A percentile compares a stretch with the other conserved stretches of the same genome.
Conservation (phyloP, 2,888 invertebrate species). For the Zaprionus lineosus region DNA sequence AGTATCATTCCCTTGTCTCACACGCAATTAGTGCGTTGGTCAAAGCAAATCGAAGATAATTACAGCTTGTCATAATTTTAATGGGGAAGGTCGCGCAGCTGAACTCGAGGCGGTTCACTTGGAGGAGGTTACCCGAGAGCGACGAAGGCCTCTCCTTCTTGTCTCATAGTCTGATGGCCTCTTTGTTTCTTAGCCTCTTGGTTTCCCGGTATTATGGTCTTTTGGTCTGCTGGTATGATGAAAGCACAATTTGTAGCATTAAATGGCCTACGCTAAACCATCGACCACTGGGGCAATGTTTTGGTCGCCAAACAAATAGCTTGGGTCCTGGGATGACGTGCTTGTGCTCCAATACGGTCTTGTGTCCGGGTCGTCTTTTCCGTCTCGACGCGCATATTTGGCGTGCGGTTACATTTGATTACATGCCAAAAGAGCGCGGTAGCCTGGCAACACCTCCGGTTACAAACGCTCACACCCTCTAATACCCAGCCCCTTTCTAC, state of each 20-base stretch:
- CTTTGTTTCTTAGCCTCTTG: not conserved
- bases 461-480: conserved; percentile 22
- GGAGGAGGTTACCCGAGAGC: conserved; percentile 10
- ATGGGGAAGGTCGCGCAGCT: conserved; percentile 71
- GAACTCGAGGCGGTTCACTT: conserved; percentile 40
- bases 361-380: conserved; percentile 1
- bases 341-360: not conserved
- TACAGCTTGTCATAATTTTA: conserved; percentile 79
- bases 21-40: conserved; percentile 75
- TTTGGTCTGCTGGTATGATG: not conserved
- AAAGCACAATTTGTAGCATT: conserved; percentile 58
- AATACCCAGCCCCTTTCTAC: too few species aligned
- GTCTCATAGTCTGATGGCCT: not conserved
- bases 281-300: conserved; percentile 26
- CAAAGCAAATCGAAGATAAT: conserved; percentile 79
- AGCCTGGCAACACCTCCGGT: conserved; percentile 30
- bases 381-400: conserved; percentile 62
- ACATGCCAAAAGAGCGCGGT: conserved; percentile 58
- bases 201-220: not conserved
- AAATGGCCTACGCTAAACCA: conserved; percentile 54
- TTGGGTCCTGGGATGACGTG: too few species aligned
- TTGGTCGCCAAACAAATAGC: not conserved
- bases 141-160: too few species aligned
- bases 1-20: conserved; percentile 43
- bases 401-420: conserved; percentile 77